Conservation (phyloP, 2,888 invertebrate species). For the Strigamia maritima region DNA sequence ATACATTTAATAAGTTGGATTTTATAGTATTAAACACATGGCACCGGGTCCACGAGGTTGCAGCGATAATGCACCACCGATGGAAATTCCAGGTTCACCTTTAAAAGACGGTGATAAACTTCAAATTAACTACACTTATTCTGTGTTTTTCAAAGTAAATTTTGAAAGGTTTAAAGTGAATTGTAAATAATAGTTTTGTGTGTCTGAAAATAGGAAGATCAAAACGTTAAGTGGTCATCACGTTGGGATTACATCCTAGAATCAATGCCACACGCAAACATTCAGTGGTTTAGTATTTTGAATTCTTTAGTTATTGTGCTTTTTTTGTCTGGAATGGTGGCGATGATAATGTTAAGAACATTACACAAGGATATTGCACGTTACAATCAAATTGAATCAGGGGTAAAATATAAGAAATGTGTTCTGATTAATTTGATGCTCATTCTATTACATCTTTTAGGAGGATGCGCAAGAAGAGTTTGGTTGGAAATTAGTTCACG, state of each 20-base stretch:
- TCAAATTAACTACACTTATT: constrained; percentile 79
- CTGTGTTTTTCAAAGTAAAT: constrained; percentile 69
- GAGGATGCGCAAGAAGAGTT: constrained; percentile 78
- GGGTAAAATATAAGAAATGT: constrained; percentile 51
- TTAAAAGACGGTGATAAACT: constrained; percentile 57
- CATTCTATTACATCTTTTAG: constrained; percentile 46
- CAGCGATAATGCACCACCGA: constrained; percentile 58
- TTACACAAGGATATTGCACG: constrained; percentile 97
- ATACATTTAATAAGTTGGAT: background rate
- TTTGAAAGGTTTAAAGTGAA: background rate
- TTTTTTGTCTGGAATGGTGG: constrained; percentile 98
- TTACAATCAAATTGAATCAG: constrained; percentile 77
- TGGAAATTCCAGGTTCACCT: constrained; percentile 66
- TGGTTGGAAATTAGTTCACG: constrained; percentile 66
- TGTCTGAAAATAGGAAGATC: constrained; percentile 59
- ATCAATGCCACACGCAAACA: constrained; percentile 96
- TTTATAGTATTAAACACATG: constrained; percentile 58
- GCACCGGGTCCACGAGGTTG: constrained; percentile 45
- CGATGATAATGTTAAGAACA: constrained; percentile 95
- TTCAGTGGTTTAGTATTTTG: constrained; percentile 98
- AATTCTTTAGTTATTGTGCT: constrained; percentile 87
- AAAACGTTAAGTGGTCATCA: constrained; percentile 93
- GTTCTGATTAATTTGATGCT: background rate
- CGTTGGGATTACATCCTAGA: constrained; percentile 99
- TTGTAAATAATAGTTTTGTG: background rate